Conservation (phyloP, 2,797 vertebrate species). For the Cuculus canorus region DNA sequence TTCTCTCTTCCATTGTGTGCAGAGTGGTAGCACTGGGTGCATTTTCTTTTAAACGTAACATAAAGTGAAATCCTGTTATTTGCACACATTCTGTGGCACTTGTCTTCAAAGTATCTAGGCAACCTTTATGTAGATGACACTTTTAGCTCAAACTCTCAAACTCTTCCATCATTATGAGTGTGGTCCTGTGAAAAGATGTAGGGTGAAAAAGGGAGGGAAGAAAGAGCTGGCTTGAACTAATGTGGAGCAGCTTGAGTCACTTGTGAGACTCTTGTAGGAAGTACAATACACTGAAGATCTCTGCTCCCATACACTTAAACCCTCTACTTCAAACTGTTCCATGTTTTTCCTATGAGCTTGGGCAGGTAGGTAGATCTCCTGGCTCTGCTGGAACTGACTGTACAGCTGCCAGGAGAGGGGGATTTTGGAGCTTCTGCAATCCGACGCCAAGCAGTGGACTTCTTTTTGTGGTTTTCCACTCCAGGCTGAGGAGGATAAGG, state of each 20-base stretch:
- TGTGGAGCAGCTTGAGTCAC: neutral
- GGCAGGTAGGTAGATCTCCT: neutral
- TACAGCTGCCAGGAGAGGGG: neutral
- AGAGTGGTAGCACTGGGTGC: neutral
- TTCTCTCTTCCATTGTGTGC: neutral
- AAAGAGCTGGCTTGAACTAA: neutral
- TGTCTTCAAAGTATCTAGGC: conserved; percentile 6
- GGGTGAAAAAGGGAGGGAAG: neutral
- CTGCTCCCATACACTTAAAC: neutral
- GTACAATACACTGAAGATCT: neutral
- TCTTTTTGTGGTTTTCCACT: neutral
- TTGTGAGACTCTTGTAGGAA: neutral
- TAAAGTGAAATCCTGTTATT: conserved; percentile 47
- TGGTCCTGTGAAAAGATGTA: neutral
- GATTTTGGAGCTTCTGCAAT: neutral
- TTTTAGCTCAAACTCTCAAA: conserved; percentile 7
- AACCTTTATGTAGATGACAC: conserved; percentile 31
- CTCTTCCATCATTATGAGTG: neutral
- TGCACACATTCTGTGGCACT: conserved; percentile 26
- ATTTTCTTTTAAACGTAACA: neutral
- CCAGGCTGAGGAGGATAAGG: neutral
- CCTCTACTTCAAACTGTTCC: neutral
- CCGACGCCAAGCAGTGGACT: rapidly evolving
- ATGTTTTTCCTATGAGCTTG: neutral
- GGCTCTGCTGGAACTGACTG: neutral